Evolutionary conservation across 2,888 invertebrate genomes (phyloP), one percentile per base, ranked within the genome.

Genomic region (Phyto melanocephala): DNA sequence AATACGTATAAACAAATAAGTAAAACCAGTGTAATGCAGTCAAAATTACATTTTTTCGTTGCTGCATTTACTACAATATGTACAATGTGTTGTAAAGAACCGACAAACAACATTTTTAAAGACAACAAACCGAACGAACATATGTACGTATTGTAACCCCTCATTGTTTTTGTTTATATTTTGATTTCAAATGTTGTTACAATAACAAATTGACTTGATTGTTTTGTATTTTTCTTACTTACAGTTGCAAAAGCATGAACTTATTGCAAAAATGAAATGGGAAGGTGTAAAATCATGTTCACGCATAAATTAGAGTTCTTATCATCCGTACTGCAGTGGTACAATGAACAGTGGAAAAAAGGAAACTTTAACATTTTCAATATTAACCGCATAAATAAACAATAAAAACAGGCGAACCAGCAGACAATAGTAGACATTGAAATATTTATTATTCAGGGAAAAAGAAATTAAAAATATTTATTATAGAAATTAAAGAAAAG

Each of bases 241-340:
- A 40, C 28, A 45, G 13, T 42, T 72, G 47, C 50, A 42, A 50
- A 8, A 13, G 3, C 0, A 45, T 45, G 54, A 37, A 28, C 47
- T 74, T 47, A 47, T 20, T 11, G 37, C 22, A 40, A 24, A 42
- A 47, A 24, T 35, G 45, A 47, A 45, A 17, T 28, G 71, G 54
- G 15, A 20, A 67, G 67, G 56, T 68, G 68, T 54, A 62, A 67
- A 56, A 63, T 42, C 80, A 65, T 80, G 80, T 75, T 80, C 24
- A 65, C 80, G 80, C 80, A 80, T 80, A 80, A 80, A 80, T 80
- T 80, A 80, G 65, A 24, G 58, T 70, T 80, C 80, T 80, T 80
- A 80, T 80, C 80, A 52, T 65, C 47, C 40, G 40, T 35, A n/a
- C 20, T 80, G 80, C 80, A 80, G 74, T 74, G 70, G 40, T 56